Percentiles rank a stretch among this genome's conserved stretches.
These are phyloP conservation scores for Pyrgus malvae DNA, from an alignment of 2,888 invertebrate genomes.

Conservation along the genomic window DNA sequence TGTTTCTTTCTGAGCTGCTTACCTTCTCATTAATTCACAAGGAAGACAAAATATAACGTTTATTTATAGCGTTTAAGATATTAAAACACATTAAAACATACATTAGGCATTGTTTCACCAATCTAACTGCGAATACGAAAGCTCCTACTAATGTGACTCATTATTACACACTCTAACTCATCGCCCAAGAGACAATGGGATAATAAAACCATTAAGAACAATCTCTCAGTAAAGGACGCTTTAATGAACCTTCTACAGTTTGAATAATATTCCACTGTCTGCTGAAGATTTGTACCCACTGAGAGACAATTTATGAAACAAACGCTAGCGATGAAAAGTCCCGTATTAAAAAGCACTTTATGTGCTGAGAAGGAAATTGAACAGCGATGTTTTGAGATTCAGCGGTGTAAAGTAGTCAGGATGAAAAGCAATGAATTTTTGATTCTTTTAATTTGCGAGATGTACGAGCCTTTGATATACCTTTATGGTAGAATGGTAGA, in stretches of 20 bases:
- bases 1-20: too few relatives aligned
- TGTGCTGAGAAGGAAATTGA: constrained; percentile 25
- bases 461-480: too few relatives aligned
- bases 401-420: constrained; percentile 1
- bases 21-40: neutral
- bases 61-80: neutral
- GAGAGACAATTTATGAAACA: constrained; percentile 27
- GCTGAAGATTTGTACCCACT: constrained; percentile 27
- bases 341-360: constrained; percentile 27
- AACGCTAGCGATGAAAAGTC: constrained; percentile 24
- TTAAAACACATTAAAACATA: neutral
- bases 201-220: constrained; percentile 28
- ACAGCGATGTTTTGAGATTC: constrained; percentile 13
- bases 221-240: constrained; percentile 27
- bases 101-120: neutral
- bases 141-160: constrained; percentile 18
- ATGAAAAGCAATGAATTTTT: too few relatives aligned
- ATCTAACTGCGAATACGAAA: constrained; percentile 9
- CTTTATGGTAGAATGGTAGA: too few relatives aligned
- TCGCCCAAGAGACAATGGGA: constrained; percentile 26
- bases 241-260: constrained; percentile 28
- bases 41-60: neutral
- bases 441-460: too few relatives aligned
- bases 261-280: constrained; percentile 28
- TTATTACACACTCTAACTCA: constrained; percentile 27